These are phyloP conservation scores for Girardinus metallicus DNA, from an alignment of 2,797 vertebrate genomes.

Conservation along the genomic window DNA sequence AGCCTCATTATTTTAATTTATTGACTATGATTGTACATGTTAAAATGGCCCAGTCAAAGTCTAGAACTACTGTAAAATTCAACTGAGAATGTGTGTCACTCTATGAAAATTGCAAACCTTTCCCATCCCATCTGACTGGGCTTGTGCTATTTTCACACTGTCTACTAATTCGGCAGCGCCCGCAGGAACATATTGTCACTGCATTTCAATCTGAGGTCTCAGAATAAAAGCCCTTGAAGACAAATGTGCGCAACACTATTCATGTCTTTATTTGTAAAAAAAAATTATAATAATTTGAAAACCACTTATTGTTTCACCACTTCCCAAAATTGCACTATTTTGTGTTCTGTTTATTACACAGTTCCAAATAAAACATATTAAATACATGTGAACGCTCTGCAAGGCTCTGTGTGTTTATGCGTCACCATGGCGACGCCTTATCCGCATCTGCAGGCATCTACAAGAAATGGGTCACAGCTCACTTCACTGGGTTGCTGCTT, in stretches of 20 bases:
- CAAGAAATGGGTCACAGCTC: background rate
- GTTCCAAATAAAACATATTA: background rate
- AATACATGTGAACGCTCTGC: background rate
- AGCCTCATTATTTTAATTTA: too few relatives aligned
- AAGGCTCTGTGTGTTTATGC: background rate
- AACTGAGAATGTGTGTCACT: background rate
- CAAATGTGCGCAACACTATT: background rate
- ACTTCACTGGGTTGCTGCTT: background rate
- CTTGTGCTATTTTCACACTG: background rate
- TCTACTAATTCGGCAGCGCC: background rate
- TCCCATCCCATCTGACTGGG: background rate
- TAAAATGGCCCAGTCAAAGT: background rate
- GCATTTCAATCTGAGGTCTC: background rate
- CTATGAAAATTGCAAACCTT: background rate
- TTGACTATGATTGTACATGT: background rate
- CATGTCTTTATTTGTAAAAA: background rate
- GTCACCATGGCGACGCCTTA: background rate
- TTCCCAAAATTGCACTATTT: background rate
- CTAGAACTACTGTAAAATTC: background rate
- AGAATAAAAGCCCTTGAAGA: background rate
- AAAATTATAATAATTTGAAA: background rate
- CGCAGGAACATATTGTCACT: background rate
- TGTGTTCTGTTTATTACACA: background rate
- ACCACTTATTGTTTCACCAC: background rate
- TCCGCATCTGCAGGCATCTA: slow-evolving; percentile 8